Percentiles rank a stretch among this genome's conserved stretches.
Evolutionary conservation across 2,797 vertebrate species (phyloP).

Genomic region (Strix occidentalis): DNA sequence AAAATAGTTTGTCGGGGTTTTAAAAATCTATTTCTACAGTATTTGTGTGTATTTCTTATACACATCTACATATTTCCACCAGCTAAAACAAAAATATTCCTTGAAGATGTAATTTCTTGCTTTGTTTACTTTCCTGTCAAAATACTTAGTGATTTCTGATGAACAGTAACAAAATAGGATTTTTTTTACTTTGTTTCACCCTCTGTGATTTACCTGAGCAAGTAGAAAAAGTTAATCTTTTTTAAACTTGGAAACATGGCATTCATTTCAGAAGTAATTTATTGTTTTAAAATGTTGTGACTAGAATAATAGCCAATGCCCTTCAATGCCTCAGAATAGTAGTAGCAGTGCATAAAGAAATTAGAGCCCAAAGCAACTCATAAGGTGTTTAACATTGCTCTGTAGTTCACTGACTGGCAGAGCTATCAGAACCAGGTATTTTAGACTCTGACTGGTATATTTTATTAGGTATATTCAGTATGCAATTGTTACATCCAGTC

Average conservation of each 20-base stretch:
- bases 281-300: not conserved
- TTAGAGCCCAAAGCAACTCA: not conserved
- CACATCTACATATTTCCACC: not conserved
- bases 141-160: not conserved
- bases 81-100: not conserved
- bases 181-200: not conserved
- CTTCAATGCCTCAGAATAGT: not conserved
- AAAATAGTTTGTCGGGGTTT: fast-evolving
- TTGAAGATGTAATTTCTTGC: not conserved
- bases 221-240: not conserved
- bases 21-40: not conserved
- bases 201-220: not conserved
- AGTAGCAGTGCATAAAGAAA: not conserved
- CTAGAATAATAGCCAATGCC: not conserved
- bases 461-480: not conserved
- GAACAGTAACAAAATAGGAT: not conserved
- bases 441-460: not conserved
- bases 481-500: not conserved
- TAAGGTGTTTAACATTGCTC: not conserved
- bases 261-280: not conserved
- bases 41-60: not conserved
- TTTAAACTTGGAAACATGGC: not conserved
- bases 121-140: not conserved
- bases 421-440: not conserved
- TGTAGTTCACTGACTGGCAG: not conserved